Conservation (phyloP, 2,888 invertebrate genomes). For the Minunthozetes semirufus region DNA sequence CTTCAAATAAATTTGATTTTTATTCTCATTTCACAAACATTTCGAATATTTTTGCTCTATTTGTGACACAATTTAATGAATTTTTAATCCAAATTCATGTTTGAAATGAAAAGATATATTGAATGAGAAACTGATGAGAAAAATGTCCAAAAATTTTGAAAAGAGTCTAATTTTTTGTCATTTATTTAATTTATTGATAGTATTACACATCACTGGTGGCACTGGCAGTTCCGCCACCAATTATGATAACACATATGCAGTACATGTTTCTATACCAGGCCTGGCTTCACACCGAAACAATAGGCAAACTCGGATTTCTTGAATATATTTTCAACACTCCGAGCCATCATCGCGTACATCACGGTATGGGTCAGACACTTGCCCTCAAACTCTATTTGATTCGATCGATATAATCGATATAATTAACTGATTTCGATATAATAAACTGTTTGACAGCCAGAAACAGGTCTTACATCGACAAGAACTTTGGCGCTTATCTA, state of each 20-base stretch:
- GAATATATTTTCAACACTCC: conserved; percentile 82
- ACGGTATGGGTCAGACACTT: conserved; percentile 53
- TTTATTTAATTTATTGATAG: not conserved
- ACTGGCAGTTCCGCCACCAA: conserved; percentile 32
- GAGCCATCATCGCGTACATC: conserved; percentile 61
- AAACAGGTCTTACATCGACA: conserved; percentile 83
- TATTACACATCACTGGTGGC: conserved; percentile 21
- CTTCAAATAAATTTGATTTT: too few species aligned
- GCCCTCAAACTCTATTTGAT: not conserved
- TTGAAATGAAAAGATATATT: too few species aligned
- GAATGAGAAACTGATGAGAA: too few species aligned
- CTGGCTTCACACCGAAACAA: conserved; percentile 44
- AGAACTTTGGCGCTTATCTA: conserved; percentile 82
- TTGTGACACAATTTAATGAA: not conserved
- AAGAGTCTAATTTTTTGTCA: not conserved
- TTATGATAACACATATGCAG: conserved; percentile 37
- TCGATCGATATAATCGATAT: conserved; percentile 8
- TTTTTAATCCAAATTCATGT: not conserved
- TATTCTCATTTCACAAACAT: too few species aligned
- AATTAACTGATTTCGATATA: not conserved
- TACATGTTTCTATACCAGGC: conserved; percentile 36
- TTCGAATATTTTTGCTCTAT: too few species aligned
- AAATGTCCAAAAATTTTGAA: not conserved
- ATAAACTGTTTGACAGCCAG: conserved; percentile 56
- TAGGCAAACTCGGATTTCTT: conserved; percentile 70